Conservation (phyloP, 2,113 vertebrate species). For the Ictalurus furcatus region DNA sequence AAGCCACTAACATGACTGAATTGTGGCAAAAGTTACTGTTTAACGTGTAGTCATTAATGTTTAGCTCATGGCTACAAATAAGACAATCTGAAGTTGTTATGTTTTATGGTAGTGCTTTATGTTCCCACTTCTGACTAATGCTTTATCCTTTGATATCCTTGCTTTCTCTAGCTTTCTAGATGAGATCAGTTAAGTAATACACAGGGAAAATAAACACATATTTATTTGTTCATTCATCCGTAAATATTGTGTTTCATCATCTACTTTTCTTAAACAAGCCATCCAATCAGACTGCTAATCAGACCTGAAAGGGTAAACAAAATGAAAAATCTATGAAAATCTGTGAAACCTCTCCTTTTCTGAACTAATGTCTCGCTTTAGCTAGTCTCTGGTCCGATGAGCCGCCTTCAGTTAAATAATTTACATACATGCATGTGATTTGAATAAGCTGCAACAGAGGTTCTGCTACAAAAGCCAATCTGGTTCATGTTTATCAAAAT, state of each 20-base stretch:
- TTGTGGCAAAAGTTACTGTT: background rate
- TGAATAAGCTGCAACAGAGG: background rate
- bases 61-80: background rate
- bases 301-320: background rate
- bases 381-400: background rate
- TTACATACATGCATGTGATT: background rate
- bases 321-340: background rate
- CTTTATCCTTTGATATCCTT: background rate
- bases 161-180: background rate
- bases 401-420: background rate
- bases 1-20: background rate
- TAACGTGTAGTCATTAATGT: background rate
- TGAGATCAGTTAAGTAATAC: background rate
- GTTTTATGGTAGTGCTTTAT: background rate
- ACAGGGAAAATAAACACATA: background rate
- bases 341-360: background rate
- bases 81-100: background rate
- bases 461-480: background rate
- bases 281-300: background rate
- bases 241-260: background rate
- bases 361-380: background rate
- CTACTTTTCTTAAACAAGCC: background rate
- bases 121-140: background rate
- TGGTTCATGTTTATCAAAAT: background rate
- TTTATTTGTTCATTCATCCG: background rate